phyloP scores from a whole-genome alignment of 2,888 invertebrate species.

The Poecilobothrus nobilitatus region DNA sequence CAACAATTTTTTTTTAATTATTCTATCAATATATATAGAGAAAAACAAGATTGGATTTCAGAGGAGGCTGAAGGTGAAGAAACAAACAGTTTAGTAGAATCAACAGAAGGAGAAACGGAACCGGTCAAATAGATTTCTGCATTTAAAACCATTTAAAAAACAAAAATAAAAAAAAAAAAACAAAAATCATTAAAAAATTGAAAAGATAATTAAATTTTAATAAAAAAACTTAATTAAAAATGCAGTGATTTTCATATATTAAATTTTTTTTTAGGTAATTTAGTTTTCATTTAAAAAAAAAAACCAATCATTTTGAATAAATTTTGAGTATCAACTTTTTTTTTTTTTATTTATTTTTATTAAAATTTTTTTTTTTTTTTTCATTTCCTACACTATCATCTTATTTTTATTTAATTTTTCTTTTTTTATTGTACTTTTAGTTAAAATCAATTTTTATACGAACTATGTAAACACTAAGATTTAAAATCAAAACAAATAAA shows the following conservation, averaged over 20 bases:
- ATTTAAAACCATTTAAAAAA: background rate
- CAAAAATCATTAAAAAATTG: background rate
- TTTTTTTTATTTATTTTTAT: no score
- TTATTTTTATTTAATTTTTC: no score
- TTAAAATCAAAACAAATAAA: no score
- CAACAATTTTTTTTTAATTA: background rate
- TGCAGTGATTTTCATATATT: slow-evolving; percentile 1
- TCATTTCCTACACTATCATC: no score
- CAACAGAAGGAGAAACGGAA: slow-evolving; percentile 1
- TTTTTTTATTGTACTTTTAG: no score
- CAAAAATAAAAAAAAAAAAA: background rate
- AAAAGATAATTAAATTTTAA: background rate
- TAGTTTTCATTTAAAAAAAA: background rate
- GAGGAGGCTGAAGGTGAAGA: background rate
- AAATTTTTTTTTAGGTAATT: background rate
- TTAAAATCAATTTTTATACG: no score
- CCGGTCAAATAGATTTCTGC: background rate
- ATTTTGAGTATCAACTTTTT: no score
- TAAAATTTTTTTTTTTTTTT: no score
- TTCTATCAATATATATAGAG: background rate
- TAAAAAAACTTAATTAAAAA: background rate
- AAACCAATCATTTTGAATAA: no score
- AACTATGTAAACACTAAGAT: no score
- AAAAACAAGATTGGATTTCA: background rate
- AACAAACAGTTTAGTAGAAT: slow-evolving; percentile 1